A percentile compares a stretch with the other conserved stretches of the same genome.
Evolutionary conservation across 2,113 vertebrate species (phyloP).

Genomic region (Hoplias malabaricus): DNA sequence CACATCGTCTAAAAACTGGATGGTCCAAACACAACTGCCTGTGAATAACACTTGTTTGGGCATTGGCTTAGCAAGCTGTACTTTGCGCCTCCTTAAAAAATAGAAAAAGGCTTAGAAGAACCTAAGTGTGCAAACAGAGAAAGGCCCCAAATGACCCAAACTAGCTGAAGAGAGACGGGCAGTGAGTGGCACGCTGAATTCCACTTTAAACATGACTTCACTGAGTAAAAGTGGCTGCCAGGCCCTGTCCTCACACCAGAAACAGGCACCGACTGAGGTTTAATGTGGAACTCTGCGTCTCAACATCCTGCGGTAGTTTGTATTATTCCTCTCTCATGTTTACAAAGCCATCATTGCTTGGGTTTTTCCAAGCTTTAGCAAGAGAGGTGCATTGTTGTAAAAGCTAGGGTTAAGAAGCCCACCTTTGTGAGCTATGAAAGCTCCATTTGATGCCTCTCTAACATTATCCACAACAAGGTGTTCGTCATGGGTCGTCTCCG

Average conservation of each 20-base stretch:
- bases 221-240: not conserved
- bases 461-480: not conserved
- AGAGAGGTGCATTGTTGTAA: not conserved
- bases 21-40: not conserved
- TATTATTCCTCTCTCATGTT: constrained; percentile 13
- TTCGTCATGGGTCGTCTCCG: not conserved
- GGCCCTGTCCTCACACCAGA: constrained; percentile 11
- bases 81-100: constrained; percentile 29
- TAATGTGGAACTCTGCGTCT: constrained; percentile 37
- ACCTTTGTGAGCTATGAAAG: not conserved
- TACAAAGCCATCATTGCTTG: not conserved
- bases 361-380: not conserved
- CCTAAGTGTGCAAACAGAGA: constrained; percentile 10
- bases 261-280: constrained; percentile 19
- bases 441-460: not conserved
- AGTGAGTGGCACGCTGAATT: not conserved
- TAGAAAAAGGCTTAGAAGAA: constrained; percentile 9
- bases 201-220: constrained; percentile 47
- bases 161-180: not conserved
- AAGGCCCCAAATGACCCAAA: constrained; percentile 4
- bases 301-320: constrained; percentile 28
- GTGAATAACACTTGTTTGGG: constrained; percentile 18
- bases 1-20: not conserved
- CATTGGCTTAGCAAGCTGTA: constrained; percentile 13
- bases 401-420: not conserved